Percentiles rank a stretch among this genome's conserved stretches.
phyloP scores from a whole-genome alignment of 2,113 vertebrate genomes.

The Dolichotis patagonum region DNA sequence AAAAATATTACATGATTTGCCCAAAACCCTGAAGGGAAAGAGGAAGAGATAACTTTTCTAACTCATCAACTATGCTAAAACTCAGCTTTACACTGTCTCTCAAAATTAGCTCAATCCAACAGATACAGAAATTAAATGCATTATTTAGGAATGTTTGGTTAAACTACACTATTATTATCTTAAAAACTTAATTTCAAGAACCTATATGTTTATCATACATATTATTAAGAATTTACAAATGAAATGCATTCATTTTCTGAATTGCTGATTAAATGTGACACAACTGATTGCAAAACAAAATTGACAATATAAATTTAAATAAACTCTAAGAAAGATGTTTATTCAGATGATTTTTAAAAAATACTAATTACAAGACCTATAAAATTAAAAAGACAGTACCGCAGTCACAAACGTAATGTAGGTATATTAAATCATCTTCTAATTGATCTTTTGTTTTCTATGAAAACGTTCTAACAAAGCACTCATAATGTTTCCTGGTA shows the following conservation, averaged over 20 bases:
- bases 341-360: conserved; percentile 59
- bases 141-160: conserved; percentile 50
- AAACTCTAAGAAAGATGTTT: conserved; percentile 62
- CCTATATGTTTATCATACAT: conserved; percentile 36
- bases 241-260: conserved; percentile 57
- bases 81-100: background rate
- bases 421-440: conserved; percentile 55
- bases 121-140: conserved; percentile 38
- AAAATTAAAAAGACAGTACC: conserved; percentile 61
- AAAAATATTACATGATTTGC: conserved; percentile 35
- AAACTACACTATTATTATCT: conserved; percentile 29
- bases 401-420: conserved; percentile 34
- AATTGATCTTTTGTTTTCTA: conserved; percentile 86
- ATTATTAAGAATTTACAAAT: conserved; percentile 57
- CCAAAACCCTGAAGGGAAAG: conserved; percentile 28
- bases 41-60: background rate
- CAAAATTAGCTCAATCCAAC: background rate
- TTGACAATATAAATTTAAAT: conserved; percentile 62
- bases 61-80: background rate
- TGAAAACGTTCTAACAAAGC: conserved; percentile 94
- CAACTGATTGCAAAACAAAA: conserved; percentile 48
- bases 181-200: conserved; percentile 53
- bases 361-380: conserved; percentile 49
- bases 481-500: conserved; percentile 95
- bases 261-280: conserved; percentile 72